Evolutionary conservation across 1,140 invertebrate species (phyloP).

Genomic region (Drosophila carrolli): DNA sequence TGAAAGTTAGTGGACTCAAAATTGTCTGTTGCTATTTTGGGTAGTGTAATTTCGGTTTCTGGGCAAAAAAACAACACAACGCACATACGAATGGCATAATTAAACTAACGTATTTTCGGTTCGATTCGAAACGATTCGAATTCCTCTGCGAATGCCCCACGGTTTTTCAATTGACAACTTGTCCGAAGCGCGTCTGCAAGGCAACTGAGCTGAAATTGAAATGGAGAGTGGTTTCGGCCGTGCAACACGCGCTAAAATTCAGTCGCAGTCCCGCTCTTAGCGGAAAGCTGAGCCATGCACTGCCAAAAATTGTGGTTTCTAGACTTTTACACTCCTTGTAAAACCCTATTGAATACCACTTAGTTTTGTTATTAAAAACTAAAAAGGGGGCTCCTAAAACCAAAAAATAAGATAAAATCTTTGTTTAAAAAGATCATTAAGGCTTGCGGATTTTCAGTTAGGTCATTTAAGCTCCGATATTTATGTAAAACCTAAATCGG

Average conservation of each 20-base stretch:
- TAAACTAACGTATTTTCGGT: conserved; percentile 49
- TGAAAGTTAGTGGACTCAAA: conserved; percentile 54
- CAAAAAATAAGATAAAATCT: too few species aligned
- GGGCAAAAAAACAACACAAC: conserved; percentile 24
- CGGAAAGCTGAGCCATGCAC: conserved; percentile 8
- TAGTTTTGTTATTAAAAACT: too few species aligned
- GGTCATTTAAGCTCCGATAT: too few species aligned
- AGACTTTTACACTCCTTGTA: too few species aligned
- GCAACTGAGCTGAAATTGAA: conserved; percentile 65
- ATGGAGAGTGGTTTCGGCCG: conserved; percentile 59
- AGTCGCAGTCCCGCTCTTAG: conserved; percentile 5
- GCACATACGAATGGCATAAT: conserved; percentile 71
- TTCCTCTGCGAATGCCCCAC: conserved; percentile 18
- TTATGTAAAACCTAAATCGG: too few species aligned
- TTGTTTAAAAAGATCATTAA: too few species aligned
- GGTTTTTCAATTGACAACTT: conserved; percentile 47
- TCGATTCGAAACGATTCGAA: conserved; percentile 21
- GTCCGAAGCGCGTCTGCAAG: conserved; percentile 48
- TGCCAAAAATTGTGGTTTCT: too few species aligned
- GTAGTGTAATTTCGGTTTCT: conserved; percentile 36
- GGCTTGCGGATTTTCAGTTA: too few species aligned
- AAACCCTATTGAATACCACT: too few species aligned
- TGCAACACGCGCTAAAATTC: conserved; percentile 63
- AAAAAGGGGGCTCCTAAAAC: too few species aligned
- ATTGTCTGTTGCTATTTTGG: conserved; percentile 50